Evolutionary conservation across 2,797 vertebrate genomes (phyloP).

Genomic region (Rhynchonycteris naso): DNA sequence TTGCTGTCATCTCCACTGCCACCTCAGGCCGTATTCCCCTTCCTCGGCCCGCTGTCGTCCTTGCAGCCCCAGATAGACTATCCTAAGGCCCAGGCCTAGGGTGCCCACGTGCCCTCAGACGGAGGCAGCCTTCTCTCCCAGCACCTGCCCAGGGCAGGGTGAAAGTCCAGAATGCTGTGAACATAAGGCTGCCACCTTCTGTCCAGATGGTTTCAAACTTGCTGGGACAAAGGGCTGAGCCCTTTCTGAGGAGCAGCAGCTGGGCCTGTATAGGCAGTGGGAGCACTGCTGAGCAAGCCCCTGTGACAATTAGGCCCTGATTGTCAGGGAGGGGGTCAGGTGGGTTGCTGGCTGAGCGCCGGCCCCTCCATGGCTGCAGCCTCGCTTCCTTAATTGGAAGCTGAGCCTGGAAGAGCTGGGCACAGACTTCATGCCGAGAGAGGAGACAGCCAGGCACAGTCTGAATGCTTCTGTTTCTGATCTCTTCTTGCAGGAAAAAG

Average conservation of each 20-base stretch:
- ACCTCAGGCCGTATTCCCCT: not conserved
- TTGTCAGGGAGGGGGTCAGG: not conserved
- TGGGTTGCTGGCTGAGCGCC: not conserved
- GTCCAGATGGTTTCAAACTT: slow-evolving; percentile 53
- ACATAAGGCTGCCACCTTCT: not conserved
- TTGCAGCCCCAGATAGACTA: not conserved
- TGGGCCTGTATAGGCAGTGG: not conserved
- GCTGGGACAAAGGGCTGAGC: slow-evolving; percentile 20
- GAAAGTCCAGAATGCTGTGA: not conserved
- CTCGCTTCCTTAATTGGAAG: not conserved
- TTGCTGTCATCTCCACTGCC: not conserved
- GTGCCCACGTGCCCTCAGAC: accelerated
- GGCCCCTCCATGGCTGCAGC: not conserved
- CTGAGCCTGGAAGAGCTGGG: not conserved
- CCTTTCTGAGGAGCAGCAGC: not conserved
- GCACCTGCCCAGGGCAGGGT: not conserved
- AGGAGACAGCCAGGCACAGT: not conserved
- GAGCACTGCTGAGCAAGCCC: accelerated
- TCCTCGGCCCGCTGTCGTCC: not conserved
- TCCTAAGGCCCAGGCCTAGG: not conserved
- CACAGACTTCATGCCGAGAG: not conserved
- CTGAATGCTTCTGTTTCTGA: slow-evolving; percentile 51
- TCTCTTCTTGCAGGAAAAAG: slow-evolving; percentile 47
- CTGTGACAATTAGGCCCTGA: not conserved
- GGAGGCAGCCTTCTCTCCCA: not conserved